Evolutionary conservation across 1,140 invertebrate genomes (phyloP).

Genomic region (Heliconius congener): DNA sequence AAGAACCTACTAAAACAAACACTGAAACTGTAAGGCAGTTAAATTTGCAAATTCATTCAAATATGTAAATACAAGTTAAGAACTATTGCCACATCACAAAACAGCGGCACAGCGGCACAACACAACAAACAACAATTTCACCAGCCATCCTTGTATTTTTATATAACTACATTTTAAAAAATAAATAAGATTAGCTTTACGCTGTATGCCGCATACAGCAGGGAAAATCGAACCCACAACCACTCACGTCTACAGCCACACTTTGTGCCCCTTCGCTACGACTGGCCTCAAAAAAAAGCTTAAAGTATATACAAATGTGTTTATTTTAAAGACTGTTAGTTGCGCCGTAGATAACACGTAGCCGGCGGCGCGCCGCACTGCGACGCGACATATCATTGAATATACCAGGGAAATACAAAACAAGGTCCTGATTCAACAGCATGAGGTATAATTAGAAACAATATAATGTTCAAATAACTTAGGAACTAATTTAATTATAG

Average conservation of each 20-base stretch:
- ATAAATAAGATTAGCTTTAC: too few species aligned
- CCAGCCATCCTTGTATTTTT: neutral
- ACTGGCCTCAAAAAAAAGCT: too few species aligned
- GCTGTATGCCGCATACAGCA: too few species aligned
- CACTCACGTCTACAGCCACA: too few species aligned
- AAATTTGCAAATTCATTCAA: neutral
- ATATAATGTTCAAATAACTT: neutral
- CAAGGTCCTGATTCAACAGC: constrained; percentile 16
- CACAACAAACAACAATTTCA: neutral
- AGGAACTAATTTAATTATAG: neutral
- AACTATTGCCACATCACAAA: neutral
- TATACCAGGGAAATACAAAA: constrained; percentile 34
- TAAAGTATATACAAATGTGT: neutral
- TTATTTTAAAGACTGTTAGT: constrained; percentile 9
- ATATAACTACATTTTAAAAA: neutral
- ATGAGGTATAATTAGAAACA: constrained; percentile 20
- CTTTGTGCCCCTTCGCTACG: too few species aligned
- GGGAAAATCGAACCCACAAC: too few species aligned
- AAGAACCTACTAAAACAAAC: too few species aligned
- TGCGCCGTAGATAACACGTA: constrained; percentile 28
- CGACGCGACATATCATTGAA: constrained; percentile 65
- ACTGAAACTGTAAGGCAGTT: too few species aligned
- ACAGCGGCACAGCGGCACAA: neutral
- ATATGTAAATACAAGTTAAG: neutral
- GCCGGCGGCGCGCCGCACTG: constrained; percentile 54